phyloP scores from a whole-genome alignment of 2,888 invertebrate genomes.

The Agrotis puta region DNA sequence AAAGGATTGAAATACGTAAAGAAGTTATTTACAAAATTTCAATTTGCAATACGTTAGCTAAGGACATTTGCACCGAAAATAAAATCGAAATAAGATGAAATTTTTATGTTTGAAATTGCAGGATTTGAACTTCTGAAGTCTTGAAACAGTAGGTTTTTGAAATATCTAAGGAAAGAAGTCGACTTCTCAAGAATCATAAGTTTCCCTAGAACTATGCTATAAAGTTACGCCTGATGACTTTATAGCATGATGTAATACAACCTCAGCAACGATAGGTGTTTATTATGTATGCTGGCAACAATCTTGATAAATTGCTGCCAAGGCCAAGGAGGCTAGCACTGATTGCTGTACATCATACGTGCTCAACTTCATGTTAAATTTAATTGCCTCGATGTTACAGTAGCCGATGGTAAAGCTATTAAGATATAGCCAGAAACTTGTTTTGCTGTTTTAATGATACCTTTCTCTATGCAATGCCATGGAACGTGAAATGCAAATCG shows the following conservation, averaged over 20 bases:
- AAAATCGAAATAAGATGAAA: no score
- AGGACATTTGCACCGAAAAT: no score
- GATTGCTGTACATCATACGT: constrained; percentile 58
- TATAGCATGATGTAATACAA: constrained; percentile 75
- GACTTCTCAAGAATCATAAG: constrained; percentile 25
- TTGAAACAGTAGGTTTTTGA: background rate
- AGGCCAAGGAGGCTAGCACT: constrained; percentile 71
- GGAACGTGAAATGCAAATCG: constrained; percentile 34
- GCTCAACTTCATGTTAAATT: constrained; percentile 40
- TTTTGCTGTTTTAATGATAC: constrained; percentile 6
- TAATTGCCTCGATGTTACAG: constrained; percentile 27
- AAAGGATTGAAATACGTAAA: no score
- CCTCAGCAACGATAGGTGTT: constrained; percentile 67
- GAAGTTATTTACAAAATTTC: no score
- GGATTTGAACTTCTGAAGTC: background rate
- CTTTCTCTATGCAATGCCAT: constrained; percentile 2
- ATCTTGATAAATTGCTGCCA: constrained; percentile 74
- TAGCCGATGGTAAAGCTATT: constrained; percentile 13
- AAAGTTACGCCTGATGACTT: constrained; percentile 70
- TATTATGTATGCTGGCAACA: constrained; percentile 66
- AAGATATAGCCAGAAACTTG: constrained; percentile 22
- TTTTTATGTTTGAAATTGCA: background rate
- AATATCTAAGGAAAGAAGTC: background rate
- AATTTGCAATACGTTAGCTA: no score
- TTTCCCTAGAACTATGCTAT: constrained; percentile 41